These are phyloP conservation scores for Bufo gargarizans DNA, from an alignment of 2,113 vertebrate genomes.

Conservation along the genomic window DNA sequence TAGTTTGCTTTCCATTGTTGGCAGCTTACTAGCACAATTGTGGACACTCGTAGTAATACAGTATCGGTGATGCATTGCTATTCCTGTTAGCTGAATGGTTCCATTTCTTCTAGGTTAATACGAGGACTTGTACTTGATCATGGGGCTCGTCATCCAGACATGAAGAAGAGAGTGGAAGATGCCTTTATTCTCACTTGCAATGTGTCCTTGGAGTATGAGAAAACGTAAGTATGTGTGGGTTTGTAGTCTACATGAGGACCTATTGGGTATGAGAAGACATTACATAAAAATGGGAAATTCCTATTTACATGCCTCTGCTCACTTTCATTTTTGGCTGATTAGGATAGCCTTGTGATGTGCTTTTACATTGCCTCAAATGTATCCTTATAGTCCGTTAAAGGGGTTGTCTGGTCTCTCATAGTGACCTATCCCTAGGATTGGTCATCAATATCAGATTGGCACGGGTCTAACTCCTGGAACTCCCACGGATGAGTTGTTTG, in stretches of 20 bases:
- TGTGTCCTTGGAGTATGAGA: slow-evolving; percentile 94
- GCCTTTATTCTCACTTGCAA: slow-evolving; percentile 93
- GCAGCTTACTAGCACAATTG: slow-evolving; percentile 46
- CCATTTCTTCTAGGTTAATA: slow-evolving; percentile 75
- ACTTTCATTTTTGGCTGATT: too few species aligned
- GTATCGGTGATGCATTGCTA: not conserved
- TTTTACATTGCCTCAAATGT: too few species aligned
- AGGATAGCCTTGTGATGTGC: too few species aligned
- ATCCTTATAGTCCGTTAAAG: too few species aligned
- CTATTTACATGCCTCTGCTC: too few species aligned
- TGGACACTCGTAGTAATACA: slow-evolving; percentile 12
- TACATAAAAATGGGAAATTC: too few species aligned
- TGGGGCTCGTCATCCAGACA: slow-evolving; percentile 94
- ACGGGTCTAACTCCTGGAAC: too few species aligned
- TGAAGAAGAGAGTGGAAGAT: slow-evolving; percentile 96
- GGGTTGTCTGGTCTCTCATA: too few species aligned
- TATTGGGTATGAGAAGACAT: too few species aligned
- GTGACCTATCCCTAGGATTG: too few species aligned
- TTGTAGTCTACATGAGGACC: not conserved
- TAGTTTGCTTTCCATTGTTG: slow-evolving; percentile 52
- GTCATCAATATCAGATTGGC: too few species aligned
- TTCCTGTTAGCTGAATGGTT: not conserved
- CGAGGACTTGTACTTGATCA: slow-evolving; percentile 94
- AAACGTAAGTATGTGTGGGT: slow-evolving; percentile 78
- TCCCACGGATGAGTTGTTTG: too few species aligned